These are phyloP conservation scores for Kuschelorhynchus macadamiae DNA, from an alignment of 2,888 invertebrate genomes.

Conservation along the genomic window DNA sequence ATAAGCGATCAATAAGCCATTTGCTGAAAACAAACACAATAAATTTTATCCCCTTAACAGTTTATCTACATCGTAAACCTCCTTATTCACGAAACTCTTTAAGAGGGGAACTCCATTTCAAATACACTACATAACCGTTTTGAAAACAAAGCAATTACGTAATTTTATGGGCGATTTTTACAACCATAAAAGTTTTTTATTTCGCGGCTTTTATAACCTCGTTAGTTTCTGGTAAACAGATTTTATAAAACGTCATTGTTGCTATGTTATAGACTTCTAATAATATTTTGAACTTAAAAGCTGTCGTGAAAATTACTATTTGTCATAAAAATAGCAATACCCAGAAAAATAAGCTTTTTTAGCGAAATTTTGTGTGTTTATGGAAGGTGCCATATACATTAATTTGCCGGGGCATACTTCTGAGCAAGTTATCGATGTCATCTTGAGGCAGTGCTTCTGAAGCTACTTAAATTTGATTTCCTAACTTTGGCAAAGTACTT, in stretches of 20 bases:
- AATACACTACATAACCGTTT: constrained; percentile 42
- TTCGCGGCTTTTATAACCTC: constrained; percentile 26
- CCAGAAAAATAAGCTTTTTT: too few relatives aligned
- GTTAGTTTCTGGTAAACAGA: constrained; percentile 2
- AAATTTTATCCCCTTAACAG: constrained; percentile 54
- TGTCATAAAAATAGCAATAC: too few relatives aligned
- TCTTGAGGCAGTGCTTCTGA: too few relatives aligned
- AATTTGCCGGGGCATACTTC: too few relatives aligned
- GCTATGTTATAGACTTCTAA: too few relatives aligned
- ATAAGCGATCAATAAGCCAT: constrained; percentile 57
- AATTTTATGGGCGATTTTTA: constrained; percentile 52
- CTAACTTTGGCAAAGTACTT: too few relatives aligned
- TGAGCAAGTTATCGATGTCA: too few relatives aligned
- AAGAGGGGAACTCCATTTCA: constrained; percentile 41
- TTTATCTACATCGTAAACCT: constrained; percentile 52
- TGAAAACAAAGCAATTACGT: constrained; percentile 56
- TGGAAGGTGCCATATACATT: too few relatives aligned
- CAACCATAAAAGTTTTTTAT: constrained; percentile 39
- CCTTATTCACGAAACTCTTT: constrained; percentile 40
- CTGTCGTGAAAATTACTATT: too few relatives aligned
- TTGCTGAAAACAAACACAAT: constrained; percentile 58
- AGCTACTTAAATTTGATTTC: too few relatives aligned
- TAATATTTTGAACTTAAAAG: background rate
- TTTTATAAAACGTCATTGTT: too few relatives aligned
- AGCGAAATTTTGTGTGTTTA: too few relatives aligned